Conservation (phyloP, 2,888 invertebrate genomes). For the Halictus quadricinctus region DNA sequence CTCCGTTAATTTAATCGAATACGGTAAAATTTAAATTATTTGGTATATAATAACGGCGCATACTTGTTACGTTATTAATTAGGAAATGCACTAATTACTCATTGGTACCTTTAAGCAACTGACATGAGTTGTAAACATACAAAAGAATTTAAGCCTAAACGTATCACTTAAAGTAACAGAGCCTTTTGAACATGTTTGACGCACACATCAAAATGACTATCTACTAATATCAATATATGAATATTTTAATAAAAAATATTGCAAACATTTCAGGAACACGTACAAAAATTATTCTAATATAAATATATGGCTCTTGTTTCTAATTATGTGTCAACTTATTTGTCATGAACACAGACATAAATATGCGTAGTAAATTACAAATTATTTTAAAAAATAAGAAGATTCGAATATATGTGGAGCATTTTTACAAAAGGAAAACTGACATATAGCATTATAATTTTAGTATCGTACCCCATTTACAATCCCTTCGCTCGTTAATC, state of each 20-base stretch:
- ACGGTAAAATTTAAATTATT: conserved; percentile 30
- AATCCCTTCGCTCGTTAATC: conserved; percentile 32
- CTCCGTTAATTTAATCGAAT: conserved; percentile 18
- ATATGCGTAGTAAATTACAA: conserved; percentile 26
- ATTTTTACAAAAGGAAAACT: conserved; percentile 33
- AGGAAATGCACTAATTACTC: conserved; percentile 42
- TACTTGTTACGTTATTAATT: conserved; percentile 29
- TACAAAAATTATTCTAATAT: conserved; percentile 54
- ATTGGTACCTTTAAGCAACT: conserved; percentile 49
- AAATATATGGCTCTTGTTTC: conserved; percentile 47
- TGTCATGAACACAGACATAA: conserved; percentile 23
- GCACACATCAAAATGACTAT: conserved; percentile 34
- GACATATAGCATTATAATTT: conserved; percentile 29
- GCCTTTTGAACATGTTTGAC: conserved; percentile 50
- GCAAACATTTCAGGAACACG: conserved; percentile 52
- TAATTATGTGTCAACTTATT: conserved; percentile 16
- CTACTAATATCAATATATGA: conserved; percentile 40
- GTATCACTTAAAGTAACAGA: conserved; percentile 51
- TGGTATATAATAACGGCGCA: conserved; percentile 17
- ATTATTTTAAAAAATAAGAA: conserved; percentile 17
- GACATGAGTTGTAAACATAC: conserved; percentile 20
- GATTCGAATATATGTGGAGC: conserved; percentile 25
- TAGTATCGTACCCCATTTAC: conserved; percentile 37
- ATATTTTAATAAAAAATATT: conserved; percentile 50
- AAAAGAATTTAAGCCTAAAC: conserved; percentile 34